Evolutionary conservation across 2,888 invertebrate species (phyloP), one percentile per base, ranked within the genome.

Genomic region (Eristalis pertinax): DNA sequence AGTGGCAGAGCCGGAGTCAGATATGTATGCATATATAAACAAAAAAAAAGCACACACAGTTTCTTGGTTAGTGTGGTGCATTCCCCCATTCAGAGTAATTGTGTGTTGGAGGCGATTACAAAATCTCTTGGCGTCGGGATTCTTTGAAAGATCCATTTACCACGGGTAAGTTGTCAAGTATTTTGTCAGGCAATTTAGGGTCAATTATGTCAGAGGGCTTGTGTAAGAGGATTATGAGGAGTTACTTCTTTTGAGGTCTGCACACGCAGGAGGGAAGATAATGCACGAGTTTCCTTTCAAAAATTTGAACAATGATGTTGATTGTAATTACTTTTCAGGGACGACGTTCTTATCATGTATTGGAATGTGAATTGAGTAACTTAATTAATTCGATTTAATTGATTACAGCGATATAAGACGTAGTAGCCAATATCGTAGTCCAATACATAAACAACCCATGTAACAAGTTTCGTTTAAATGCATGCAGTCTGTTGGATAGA

Each of bases 191-290:
- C 58, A 58, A 80, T 67, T 79, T 75, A 24, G 19, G 56, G 41
- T 80, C 24, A 75, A 76, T 72, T 76, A 76, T 70, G 75, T 75
- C 84, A 75, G 79, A 38, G 50, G 29, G 41, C 29, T 75, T 74
- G 60, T 68, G 60, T 32, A 76, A 74, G 70, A 38, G 32, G 64
- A 78, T 79, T 69, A 65, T 50, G 50, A 43, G 26, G 24, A 38
- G 4, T 41, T 67, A 15, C 15, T 64, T 58, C 1, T 29, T 11
- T 38, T 50, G 8, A 19, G 50, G 19, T 2, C 50, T 50, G 5
- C 8, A 50, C n/a, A 5, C 19, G n/a, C 19, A 43, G 13, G 38
- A 38, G 2, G 1, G 38, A 13, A 50, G 8, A 19, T 8, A 19
- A 19, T 50, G n/a, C 4, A n/a, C n/a, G 50, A n/a, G 19, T 50